Conservation (phyloP, 2,888 invertebrate species). For the Uropetala carovei region DNA sequence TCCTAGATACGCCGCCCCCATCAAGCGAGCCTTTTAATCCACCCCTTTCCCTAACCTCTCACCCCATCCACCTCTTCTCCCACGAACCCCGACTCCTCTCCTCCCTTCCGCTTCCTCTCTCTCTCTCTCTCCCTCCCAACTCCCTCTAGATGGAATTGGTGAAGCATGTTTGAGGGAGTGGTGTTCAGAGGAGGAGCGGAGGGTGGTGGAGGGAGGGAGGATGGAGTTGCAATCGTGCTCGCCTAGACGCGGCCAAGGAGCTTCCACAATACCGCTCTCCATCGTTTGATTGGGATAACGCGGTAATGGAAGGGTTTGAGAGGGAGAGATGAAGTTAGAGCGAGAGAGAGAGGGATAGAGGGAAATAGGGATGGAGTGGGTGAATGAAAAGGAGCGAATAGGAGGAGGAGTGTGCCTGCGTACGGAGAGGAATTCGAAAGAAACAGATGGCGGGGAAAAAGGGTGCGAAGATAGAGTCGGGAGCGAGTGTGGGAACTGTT, state of each 20-base stretch:
- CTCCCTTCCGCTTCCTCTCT: slow-evolving; percentile 23
- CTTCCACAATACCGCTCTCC: not conserved
- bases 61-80: not conserved
- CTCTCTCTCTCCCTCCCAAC: not conserved
- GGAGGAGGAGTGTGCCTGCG: not conserved
- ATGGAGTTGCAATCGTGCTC: slow-evolving; percentile 3
- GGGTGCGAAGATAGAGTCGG: not conserved
- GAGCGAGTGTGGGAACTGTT: not conserved
- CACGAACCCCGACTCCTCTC: not conserved
- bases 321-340: not conserved
- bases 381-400: not conserved
- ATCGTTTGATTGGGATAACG: slow-evolving; percentile 34
- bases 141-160: slow-evolving; percentile 35
- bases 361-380: not conserved
- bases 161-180: slow-evolving; percentile 36
- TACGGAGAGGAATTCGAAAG: slow-evolving; percentile 21
- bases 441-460: slow-evolving; percentile 17
- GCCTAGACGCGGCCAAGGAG: not conserved
- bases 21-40: slow-evolving; percentile 18
- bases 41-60: not conserved
- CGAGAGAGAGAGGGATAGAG: not conserved
- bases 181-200: not conserved
- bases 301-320: slow-evolving; percentile 30
- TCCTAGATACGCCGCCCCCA: slow-evolving; percentile 26
- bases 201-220: not conserved